A percentile compares a stretch with the other conserved stretches of the same genome.
Conservation (phyloP, 2,888 invertebrate species). For the Timema cristinae region DNA sequence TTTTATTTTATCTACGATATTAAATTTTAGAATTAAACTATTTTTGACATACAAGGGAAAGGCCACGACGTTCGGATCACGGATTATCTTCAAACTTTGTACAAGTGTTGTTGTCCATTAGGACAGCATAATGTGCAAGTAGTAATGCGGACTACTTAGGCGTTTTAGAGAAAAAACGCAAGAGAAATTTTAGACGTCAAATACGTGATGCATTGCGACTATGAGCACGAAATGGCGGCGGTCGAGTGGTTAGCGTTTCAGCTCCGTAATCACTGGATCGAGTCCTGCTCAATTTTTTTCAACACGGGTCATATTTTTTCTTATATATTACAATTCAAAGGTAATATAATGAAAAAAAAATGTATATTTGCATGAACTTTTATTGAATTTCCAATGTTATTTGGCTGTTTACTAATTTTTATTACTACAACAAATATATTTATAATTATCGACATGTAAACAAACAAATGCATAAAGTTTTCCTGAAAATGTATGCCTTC, state of each 20-base stretch:
- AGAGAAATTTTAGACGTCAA: neutral
- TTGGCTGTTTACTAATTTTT: neutral
- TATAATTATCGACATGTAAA: too few species aligned
- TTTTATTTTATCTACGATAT: too few species aligned
- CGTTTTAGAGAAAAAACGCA: too few species aligned
- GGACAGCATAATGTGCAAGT: neutral
- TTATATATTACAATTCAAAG: too few species aligned
- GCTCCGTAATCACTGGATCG: too few species aligned
- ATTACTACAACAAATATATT: neutral
- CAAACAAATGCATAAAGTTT: neutral
- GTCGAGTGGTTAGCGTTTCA: neutral
- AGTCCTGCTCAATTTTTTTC: too few species aligned
- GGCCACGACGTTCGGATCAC: too few species aligned
- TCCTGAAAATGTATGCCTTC: neutral
- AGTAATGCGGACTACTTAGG: too few species aligned
- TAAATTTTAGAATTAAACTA: too few species aligned
- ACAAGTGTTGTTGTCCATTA: neutral
- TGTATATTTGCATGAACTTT: neutral
- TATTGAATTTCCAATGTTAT: neutral
- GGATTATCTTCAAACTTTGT: neutral
- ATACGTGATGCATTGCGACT: neutral
- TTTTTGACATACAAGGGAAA: too few species aligned
- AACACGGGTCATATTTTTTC: neutral
- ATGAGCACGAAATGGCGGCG: neutral
- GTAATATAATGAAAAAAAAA: too few species aligned